Percentiles rank a stretch among this genome's conserved stretches.
Conservation (phyloP, 2,888 invertebrate genomes). For the Harpalus rufipes region DNA sequence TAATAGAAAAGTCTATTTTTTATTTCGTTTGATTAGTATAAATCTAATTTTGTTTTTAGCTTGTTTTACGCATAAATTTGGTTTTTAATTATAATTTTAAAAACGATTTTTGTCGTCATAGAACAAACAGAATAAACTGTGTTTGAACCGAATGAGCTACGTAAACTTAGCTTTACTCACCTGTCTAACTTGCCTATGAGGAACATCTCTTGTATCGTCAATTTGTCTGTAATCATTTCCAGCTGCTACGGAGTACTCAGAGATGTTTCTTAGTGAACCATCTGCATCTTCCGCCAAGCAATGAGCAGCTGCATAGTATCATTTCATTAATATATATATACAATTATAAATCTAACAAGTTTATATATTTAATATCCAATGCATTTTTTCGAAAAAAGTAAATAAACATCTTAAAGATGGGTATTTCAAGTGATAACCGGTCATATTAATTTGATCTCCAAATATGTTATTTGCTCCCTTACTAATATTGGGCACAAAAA, state of each 20-base stretch:
- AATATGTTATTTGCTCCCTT: not conserved
- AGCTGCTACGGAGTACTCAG: constrained; percentile 38
- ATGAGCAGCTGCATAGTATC: constrained; percentile 25
- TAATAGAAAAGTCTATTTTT: no score
- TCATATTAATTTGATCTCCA: not conserved
- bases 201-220: constrained; percentile 27
- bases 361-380: not conserved
- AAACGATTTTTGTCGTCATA: no score
- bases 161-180: not conserved
- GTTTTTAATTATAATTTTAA: no score
- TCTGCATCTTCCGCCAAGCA: constrained; percentile 42
- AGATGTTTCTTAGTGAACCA: constrained; percentile 10
- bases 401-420: not conserved
- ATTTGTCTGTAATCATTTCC: constrained; percentile 49
- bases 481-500: not conserved
- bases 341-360: not conserved
- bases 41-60: no score
- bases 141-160: no score
- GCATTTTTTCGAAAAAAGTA: not conserved
- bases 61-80: no score
- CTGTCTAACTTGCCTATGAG: constrained; percentile 24
- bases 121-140: no score
- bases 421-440: not conserved
- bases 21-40: no score
- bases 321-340: not conserved